phyloP scores from a whole-genome alignment of 30 jellyfish, hydroid and myxozoan genomes.

The Clytia hemisphaerica region DNA sequence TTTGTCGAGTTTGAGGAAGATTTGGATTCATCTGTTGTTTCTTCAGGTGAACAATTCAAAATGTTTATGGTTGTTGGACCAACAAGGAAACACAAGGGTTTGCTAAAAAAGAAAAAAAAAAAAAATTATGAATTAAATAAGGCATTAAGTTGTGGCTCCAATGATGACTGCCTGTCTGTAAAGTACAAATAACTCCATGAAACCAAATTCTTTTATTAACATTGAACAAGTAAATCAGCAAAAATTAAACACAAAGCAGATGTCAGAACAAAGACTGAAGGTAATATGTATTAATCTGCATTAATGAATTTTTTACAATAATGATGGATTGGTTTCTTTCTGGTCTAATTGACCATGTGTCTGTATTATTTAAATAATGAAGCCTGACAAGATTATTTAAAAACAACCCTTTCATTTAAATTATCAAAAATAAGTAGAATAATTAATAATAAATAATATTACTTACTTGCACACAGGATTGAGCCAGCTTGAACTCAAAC shows the following conservation, averaged over 20 bases:
- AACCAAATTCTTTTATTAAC: too few relatives aligned
- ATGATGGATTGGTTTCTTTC: too few relatives aligned
- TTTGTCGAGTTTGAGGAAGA: neutral
- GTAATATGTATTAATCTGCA: too few relatives aligned
- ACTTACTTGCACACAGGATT: slow-evolving; percentile 16
- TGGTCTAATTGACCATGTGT: neutral
- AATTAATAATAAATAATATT: neutral
- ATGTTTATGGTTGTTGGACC: slow-evolving; percentile 25
- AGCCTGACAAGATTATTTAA: too few relatives aligned
- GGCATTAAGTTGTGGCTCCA: neutral
- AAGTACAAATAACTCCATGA: too few relatives aligned
- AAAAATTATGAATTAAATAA: neutral
- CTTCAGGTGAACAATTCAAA: slow-evolving; percentile 4
- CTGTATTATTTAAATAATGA: too few relatives aligned
- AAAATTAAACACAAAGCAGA: too few relatives aligned
- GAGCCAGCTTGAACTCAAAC: slow-evolving; percentile 4
- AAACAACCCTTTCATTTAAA: too few relatives aligned
- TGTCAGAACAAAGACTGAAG: too few relatives aligned
- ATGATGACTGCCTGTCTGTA: neutral
- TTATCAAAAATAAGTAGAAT: too few relatives aligned
- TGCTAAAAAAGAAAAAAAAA: neutral
- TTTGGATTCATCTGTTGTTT: neutral
- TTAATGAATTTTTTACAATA: too few relatives aligned
- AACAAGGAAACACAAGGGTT: slow-evolving; percentile 16
- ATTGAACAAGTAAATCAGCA: too few relatives aligned